Base-by-base conservation (phyloP, 1,140 invertebrate species). In the Zaprionus ghesquierei region DNA sequence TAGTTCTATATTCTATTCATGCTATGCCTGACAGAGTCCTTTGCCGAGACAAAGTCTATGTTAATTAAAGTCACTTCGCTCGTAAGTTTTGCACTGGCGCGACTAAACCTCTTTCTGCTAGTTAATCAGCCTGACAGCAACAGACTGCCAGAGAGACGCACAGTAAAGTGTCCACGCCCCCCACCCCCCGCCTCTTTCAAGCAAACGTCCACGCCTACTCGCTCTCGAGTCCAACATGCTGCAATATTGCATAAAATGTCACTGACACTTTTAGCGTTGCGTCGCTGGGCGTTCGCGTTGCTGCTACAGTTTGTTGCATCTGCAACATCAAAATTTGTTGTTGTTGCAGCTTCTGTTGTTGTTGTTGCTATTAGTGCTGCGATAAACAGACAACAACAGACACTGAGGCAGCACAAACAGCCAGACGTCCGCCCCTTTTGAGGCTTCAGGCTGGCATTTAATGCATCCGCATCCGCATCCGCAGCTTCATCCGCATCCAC, bases 201-300 rank as follows among this genome's bases (percentile, higher is more conserved):
- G n/a, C n/a, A n/a, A n/a, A n/a, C n/a, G 25, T 6, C 25, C 25
- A 27, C 25, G 25, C 3, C n/a, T n/a, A n/a, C n/a, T n/a, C n/a
- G n/a, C n/a, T n/a, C n/a, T n/a, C n/a, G n/a, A n/a, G 68, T 46
- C 58, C 23, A 55, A 49, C 64, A 61, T 33, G n/a, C 50, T 60
- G 41, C 18, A 22, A 55, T 64, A 33, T 25, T 44, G 69, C 58
- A 54, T 74, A 64, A 75, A 77, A 77, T 77, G 75, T 78, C 66
- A 78, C 35, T 78, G 75, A 75, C 75, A 78, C 69, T 78, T 77
- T 75, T 75, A 77, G 65, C 65, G 71, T 69, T n/a, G n/a, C 38
- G 38, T 59, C 62, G 38, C 51, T 49, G 49, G 49, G 31, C 27
- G 13, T 25, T 38, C 53, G 41, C 20, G 31, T 31, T 55, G 58